phyloP scores from a whole-genome alignment of 2,797 vertebrate genomes.

The Notolabrus celidotus region DNA sequence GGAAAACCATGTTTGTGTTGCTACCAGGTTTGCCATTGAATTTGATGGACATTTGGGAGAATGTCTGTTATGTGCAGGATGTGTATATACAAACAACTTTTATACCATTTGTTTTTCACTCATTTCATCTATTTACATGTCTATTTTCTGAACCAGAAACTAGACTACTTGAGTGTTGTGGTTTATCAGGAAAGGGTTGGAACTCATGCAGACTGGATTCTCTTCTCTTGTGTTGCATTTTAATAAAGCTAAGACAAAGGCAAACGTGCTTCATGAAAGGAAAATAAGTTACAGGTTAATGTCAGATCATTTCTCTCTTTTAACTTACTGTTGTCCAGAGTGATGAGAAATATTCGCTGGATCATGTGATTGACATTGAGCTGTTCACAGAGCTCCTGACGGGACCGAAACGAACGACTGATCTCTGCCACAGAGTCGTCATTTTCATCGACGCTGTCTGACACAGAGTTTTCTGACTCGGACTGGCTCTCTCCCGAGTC shows the following conservation, averaged over 20 bases:
- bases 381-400: slow-evolving; percentile 97
- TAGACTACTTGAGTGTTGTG: too few species aligned
- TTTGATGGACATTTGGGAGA: neutral
- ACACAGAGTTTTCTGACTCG: slow-evolving; percentile 96
- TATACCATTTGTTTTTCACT: neutral
- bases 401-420: slow-evolving; percentile 95
- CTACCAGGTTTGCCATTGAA: too few species aligned
- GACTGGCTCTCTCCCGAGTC: slow-evolving; percentile 92
- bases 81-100: neutral
- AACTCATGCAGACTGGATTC: neutral
- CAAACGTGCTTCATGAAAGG: neutral
- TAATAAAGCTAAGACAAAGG: neutral
- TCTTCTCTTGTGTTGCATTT: neutral
- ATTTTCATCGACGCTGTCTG: slow-evolving; percentile 96
- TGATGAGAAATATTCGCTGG: slow-evolving; percentile 98
- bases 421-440: slow-evolving; percentile 97
- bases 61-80: neutral
- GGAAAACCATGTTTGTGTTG: neutral
- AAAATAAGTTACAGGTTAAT: neutral
- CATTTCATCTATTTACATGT: neutral
- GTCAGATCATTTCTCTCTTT: neutral
- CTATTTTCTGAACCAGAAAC: slow-evolving; percentile 2
- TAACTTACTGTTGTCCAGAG: slow-evolving; percentile 96
- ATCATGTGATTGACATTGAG: slow-evolving; percentile 99
- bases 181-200: neutral